Evolutionary conservation across 2,888 invertebrate species (phyloP), one percentile per base, ranked within the genome.

Genomic region (Drosophila cyrtoloma): DNA sequence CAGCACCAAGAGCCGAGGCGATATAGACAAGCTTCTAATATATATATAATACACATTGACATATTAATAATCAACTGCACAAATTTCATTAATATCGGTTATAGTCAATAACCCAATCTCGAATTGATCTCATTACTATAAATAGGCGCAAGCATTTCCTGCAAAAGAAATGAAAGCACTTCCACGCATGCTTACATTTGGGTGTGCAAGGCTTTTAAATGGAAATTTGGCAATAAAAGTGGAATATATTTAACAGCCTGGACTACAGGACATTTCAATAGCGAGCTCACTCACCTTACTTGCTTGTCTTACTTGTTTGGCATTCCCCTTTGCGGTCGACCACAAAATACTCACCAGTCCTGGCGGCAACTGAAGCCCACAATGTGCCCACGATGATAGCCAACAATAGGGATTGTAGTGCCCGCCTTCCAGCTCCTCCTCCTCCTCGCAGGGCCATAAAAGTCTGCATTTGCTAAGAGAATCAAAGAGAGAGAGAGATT

Each of bases 301-400:
- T 47, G 9, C 16, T 26, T 26, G 28, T 26, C 47, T 26, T 26
- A 26, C 28, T 47, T 47, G 9, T 26, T 26, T 26, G 28, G 16
- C 16, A 26, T 16, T 71, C 84, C 82, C 76, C 72, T 60, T 66
- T 62, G 79, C 33, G 84, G 71, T 72, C 9, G 37, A 66, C 63
- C 77, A 6, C 64, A 75, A 71, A 12, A 30, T 6, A 22, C 79
- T 84, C 78, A 92, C 92, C 92, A 69, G 92, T 92, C 71, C 80
- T 90, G 58, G 92, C 86, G n/a, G 59, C 44, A 63, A 72, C 92
- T 26, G 91, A 86, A 82, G 87, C 87, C 88, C 81, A 84, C 72
- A 80, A 84, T 75, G 79, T 84, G 79, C 82, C 56, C 37, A 78
- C 67, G 57, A 77, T 64, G 69, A 55, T n/a, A n/a, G 68, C 75